Percentiles rank a stretch among this genome's conserved stretches.
These are phyloP conservation scores for Parambassis ranga DNA, from an alignment of 2,797 vertebrate genomes.

Conservation along the genomic window DNA sequence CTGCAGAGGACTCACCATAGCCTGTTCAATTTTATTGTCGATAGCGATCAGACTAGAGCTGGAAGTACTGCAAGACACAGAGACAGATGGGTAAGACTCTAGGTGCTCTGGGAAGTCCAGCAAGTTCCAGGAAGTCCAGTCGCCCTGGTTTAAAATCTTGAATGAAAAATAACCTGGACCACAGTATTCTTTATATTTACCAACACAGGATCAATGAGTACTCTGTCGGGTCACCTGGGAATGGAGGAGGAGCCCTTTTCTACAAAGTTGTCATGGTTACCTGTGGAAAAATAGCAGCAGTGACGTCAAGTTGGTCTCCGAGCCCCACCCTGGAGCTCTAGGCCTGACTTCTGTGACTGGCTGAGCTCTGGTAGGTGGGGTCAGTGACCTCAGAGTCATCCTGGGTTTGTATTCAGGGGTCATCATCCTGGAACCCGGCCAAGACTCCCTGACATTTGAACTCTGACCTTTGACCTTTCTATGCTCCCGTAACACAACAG, in stretches of 20 bases:
- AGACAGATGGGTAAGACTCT: neutral
- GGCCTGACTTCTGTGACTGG: neutral
- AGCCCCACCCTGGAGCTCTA: conserved; percentile 8
- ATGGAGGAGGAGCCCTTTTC: too few relatives aligned
- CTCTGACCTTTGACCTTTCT: conserved; percentile 27
- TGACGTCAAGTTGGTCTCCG: conserved; percentile 54
- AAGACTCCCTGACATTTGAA: conserved; percentile 45
- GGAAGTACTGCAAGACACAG: conserved; percentile 66
- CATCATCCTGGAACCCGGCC: conserved; percentile 8
- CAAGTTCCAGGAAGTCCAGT: too few relatives aligned
- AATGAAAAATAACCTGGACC: too few relatives aligned
- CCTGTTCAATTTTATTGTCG: conserved; percentile 90
- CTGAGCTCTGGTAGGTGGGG: neutral
- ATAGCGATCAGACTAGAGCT: conserved; percentile 82
- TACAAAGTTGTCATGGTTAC: conserved; percentile 48
- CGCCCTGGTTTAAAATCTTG: too few relatives aligned
- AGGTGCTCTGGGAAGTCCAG: too few relatives aligned
- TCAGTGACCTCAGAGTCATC: neutral
- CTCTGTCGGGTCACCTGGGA: neutral
- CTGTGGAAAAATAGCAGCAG: conserved; percentile 61
- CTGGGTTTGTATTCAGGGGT: neutral
- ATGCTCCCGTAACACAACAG: conserved; percentile 18
- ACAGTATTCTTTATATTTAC: too few relatives aligned
- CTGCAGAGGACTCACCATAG: conserved; percentile 87
- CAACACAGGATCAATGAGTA: neutral